phyloP scores from a whole-genome alignment of 2,888 invertebrate species.

The Cistogaster globosa region DNA sequence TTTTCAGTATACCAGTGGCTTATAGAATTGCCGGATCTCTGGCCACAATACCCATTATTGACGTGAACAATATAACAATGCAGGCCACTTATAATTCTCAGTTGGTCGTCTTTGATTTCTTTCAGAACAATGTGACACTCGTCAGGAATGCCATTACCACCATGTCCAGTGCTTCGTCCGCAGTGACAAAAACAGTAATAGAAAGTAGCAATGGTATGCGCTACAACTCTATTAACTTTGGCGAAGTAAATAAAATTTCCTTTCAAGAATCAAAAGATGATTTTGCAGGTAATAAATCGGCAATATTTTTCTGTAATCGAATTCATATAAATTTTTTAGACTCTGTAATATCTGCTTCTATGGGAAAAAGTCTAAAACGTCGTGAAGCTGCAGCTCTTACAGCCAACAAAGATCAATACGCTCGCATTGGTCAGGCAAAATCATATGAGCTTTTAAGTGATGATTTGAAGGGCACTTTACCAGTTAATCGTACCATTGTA shows the following conservation, averaged over 20 bases:
- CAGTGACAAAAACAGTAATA: slow-evolving; percentile 45
- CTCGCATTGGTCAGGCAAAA: slow-evolving; percentile 78
- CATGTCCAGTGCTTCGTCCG: slow-evolving; percentile 68
- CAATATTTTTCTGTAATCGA: neutral
- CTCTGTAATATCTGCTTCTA: slow-evolving; percentile 75
- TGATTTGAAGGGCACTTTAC: slow-evolving; percentile 79
- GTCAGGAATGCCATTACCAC: slow-evolving; percentile 79
- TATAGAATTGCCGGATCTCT: slow-evolving; percentile 78
- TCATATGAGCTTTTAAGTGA: slow-evolving; percentile 79
- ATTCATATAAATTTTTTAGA: slow-evolving; percentile 56
- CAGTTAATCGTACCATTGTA: slow-evolving; percentile 82
- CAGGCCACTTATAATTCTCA: slow-evolving; percentile 80
- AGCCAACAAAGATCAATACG: slow-evolving; percentile 79
- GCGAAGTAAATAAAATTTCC: slow-evolving; percentile 72
- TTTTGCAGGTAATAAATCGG: slow-evolving; percentile 43
- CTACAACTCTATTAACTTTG: slow-evolving; percentile 75
- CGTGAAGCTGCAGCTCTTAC: slow-evolving; percentile 76
- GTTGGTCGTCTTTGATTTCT: slow-evolving; percentile 77
- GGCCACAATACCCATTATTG: slow-evolving; percentile 78
- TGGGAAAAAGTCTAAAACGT: slow-evolving; percentile 74
- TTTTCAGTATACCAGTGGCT: slow-evolving; percentile 80
- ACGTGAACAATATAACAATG: slow-evolving; percentile 79
- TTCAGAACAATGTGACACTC: slow-evolving; percentile 79
- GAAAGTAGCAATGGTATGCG: slow-evolving; percentile 68
- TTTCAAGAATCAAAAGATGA: slow-evolving; percentile 31